Evolutionary conservation across 2,888 invertebrate species (phyloP).

Genomic region (Agriopis aurantiaria): DNA sequence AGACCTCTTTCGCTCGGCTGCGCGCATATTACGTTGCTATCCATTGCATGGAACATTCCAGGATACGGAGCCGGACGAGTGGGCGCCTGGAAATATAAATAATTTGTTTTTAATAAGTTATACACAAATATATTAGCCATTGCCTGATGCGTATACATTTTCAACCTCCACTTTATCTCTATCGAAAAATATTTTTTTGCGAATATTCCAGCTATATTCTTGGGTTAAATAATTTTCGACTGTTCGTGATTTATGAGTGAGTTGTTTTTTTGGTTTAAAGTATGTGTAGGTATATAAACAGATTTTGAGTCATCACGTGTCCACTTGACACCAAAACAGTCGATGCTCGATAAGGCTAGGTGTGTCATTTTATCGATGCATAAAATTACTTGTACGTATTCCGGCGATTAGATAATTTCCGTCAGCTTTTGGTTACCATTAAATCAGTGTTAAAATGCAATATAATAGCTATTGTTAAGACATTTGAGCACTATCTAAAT

Average conservation of each 20-base stretch:
- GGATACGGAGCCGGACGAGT: constrained; percentile 45
- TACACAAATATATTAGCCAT: no score
- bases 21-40: constrained; percentile 64
- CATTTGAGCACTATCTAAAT: background rate
- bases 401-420: constrained; percentile 30
- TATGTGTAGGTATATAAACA: no score
- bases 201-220: no score
- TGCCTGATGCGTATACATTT: no score
- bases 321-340: constrained; percentile 1
- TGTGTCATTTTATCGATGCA: constrained; percentile 29
- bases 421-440: background rate
- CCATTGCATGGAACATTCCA: constrained; percentile 52
- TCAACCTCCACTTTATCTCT: no score
- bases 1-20: constrained; percentile 69
- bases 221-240: no score
- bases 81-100: constrained; percentile 53
- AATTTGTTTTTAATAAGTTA: background rate
- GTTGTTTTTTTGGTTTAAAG: no score
- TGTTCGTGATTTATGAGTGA: no score
- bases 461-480: background rate
- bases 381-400: constrained; percentile 1
- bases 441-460: background rate
- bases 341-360: constrained; percentile 17
- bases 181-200: no score
- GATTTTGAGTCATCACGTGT: background rate